These are phyloP conservation scores for Parnassius glacialis DNA, from an alignment of 2,888 invertebrate species.

Conservation along the genomic window DNA sequence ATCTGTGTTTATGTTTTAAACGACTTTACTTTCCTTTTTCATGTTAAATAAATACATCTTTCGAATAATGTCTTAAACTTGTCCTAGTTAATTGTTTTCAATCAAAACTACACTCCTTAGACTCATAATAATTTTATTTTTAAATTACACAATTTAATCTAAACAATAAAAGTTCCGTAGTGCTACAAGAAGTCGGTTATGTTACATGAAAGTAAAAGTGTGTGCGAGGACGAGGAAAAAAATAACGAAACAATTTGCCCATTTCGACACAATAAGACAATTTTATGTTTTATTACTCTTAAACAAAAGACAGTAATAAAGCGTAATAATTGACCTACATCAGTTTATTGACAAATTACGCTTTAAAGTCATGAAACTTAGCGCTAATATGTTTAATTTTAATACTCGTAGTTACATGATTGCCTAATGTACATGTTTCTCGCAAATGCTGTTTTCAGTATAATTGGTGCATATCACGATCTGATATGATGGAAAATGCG, in stretches of 20 bases:
- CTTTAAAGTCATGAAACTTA: constrained; percentile 16
- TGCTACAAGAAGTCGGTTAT: no score
- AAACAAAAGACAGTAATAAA: constrained; percentile 27
- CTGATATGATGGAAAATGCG: constrained; percentile 41
- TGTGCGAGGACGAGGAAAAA: constrained; percentile 1
- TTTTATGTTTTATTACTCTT: constrained; percentile 14
- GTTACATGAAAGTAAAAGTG: constrained; percentile 6
- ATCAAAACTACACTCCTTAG: no score
- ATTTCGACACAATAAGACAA: constrained; percentile 10
- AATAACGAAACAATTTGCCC: constrained; percentile 13
- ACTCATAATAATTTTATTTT: no score
- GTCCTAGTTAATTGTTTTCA: no score
- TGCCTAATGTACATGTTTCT: constrained; percentile 32
- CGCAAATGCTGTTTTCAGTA: constrained; percentile 38
- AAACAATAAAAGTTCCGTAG: no score
- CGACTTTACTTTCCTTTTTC: no score
- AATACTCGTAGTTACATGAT: constrained; percentile 23
- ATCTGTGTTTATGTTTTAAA: no score
- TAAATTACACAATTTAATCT: no score
- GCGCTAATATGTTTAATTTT: constrained; percentile 27
- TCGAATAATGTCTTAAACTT: no score
- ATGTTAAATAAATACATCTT: no score
- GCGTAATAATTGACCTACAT: constrained; percentile 20
- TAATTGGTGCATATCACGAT: constrained; percentile 68
- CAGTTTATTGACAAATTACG: constrained; percentile 1